Evolutionary conservation across 2,888 invertebrate genomes (phyloP).

Genomic region (Andrena chrysosceles): DNA sequence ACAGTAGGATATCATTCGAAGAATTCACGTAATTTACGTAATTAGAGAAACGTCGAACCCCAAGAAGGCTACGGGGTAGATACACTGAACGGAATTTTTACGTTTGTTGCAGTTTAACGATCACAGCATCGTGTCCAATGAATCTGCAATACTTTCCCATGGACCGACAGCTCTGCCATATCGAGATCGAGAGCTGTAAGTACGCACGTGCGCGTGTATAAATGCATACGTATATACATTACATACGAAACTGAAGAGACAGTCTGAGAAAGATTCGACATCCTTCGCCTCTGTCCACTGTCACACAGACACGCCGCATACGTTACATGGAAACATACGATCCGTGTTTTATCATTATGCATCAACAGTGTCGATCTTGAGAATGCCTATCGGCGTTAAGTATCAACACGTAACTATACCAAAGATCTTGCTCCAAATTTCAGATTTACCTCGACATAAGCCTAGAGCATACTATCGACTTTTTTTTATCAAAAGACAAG

Average conservation of each 20-base stretch:
- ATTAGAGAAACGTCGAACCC: not conserved
- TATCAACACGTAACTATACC: not conserved
- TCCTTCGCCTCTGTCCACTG: conserved; percentile 61
- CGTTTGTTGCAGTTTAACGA: conserved; percentile 91
- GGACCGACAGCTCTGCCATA: conserved; percentile 97
- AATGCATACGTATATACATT: conserved; percentile 58
- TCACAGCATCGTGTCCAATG: conserved; percentile 98
- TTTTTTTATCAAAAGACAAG: too few species aligned
- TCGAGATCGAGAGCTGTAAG: conserved; percentile 99
- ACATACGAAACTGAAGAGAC: conserved; percentile 26
- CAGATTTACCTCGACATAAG: too few species aligned
- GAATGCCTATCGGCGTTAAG: conserved; percentile 25
- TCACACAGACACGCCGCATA: conserved; percentile 55
- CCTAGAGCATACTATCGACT: too few species aligned
- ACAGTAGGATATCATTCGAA: not conserved
- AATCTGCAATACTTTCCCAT: conserved; percentile 98
- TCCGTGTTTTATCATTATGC: conserved; percentile 30
- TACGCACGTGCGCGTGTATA: conserved; percentile 85
- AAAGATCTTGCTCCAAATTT: not conserved
- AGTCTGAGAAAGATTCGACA: conserved; percentile 60
- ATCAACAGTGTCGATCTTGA: conserved; percentile 50
- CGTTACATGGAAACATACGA: conserved; percentile 49
- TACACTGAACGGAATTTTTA: conserved; percentile 15
- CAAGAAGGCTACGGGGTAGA: not conserved
- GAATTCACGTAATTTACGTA: not conserved